Conservation (phyloP, 2,888 invertebrate species). For the Meganola albula region DNA sequence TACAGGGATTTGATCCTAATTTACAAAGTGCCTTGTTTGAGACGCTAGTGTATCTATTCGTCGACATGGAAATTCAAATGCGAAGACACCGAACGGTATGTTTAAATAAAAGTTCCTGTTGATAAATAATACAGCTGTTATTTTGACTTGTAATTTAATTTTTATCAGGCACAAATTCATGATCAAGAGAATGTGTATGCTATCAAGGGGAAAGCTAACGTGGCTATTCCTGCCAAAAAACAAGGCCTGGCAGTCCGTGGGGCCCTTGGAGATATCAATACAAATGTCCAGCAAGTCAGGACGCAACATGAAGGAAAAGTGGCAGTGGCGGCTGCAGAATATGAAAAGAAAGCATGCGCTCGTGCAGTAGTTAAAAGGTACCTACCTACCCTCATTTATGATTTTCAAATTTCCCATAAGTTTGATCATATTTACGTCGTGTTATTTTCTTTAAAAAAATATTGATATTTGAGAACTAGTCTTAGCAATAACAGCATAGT, state of each 20-base stretch:
- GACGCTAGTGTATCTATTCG: slow-evolving; percentile 1
- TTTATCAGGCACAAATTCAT: slow-evolving; percentile 44
- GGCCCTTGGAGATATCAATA: slow-evolving; percentile 61
- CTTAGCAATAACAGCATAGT: too few relatives aligned
- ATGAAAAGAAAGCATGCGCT: slow-evolving; percentile 55
- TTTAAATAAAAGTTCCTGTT: slow-evolving; percentile 6
- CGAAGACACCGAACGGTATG: slow-evolving; percentile 55
- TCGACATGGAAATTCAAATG: slow-evolving; percentile 50
- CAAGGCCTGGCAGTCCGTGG: slow-evolving; percentile 53
- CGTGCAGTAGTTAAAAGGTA: slow-evolving; percentile 47
- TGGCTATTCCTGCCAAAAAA: slow-evolving; percentile 41
- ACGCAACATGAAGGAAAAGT: slow-evolving; percentile 47
- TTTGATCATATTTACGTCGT: too few relatives aligned
- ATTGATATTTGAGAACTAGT: too few relatives aligned
- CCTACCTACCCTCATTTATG: neutral
- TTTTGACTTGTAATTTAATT: too few relatives aligned
- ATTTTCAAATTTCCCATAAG: slow-evolving; percentile 6
- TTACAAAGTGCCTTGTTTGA: slow-evolving; percentile 4
- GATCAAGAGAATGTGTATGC: slow-evolving; percentile 62
- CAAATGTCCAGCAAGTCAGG: slow-evolving; percentile 43
- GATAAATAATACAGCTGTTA: neutral
- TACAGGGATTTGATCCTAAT: slow-evolving; percentile 10
- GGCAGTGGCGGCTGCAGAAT: slow-evolving; percentile 57
- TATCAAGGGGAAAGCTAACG: slow-evolving; percentile 46
- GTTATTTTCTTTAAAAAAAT: too few relatives aligned